Base-by-base conservation (phyloP, 1,140 invertebrate genomes). In the Mya arenaria region DNA sequence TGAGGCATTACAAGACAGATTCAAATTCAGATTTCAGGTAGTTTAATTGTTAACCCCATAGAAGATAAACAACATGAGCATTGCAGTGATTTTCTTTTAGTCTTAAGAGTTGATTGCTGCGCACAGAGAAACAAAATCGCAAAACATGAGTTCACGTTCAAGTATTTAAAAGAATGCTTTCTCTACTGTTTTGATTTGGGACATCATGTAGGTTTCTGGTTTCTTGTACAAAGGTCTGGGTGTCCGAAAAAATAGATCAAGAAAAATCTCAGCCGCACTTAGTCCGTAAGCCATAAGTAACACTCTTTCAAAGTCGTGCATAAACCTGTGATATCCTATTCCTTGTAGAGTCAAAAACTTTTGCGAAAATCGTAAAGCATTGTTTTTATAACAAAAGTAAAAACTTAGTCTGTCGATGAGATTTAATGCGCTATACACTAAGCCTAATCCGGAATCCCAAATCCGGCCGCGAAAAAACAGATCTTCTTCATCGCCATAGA, bases 361-460 rank as follows among this genome's bases (percentile, higher is more conserved):
- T 28, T 81, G 66, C 6, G 28, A 32, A 39, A 81, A 81, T 34
- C 68, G 55, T 58, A 62, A 72, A 0, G 79, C 68, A 34, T 81
- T 72, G 62, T 81, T 71, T 65, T 65, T 36, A 62, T 32, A 81
- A 32, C 68, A 39, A 32, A 81, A 81, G 39, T 72, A 72, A 39
- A 52, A 81, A 65, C 79, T 81, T 1, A 81, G 60, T 81, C 79
- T 81, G 23, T 81, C 79, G 13, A 73, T 32, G 34, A 81, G 39
- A 72, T 81, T 72, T 63, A 81, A 19, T 23, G 79, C 79, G 28
- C 56, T 72, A 60, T 81, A 81, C 23, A 81, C 58, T 25, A 81
- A 58, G 34, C 69, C 69, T 19, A 81, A 60, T 25, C 79, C 79
- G 28, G 79, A 72, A 32, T 81, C 79, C 79, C 79, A 81, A 5